Evolutionary conservation across 2,113 vertebrate genomes (phyloP).

Genomic region (Terrapene triunguis): DNA sequence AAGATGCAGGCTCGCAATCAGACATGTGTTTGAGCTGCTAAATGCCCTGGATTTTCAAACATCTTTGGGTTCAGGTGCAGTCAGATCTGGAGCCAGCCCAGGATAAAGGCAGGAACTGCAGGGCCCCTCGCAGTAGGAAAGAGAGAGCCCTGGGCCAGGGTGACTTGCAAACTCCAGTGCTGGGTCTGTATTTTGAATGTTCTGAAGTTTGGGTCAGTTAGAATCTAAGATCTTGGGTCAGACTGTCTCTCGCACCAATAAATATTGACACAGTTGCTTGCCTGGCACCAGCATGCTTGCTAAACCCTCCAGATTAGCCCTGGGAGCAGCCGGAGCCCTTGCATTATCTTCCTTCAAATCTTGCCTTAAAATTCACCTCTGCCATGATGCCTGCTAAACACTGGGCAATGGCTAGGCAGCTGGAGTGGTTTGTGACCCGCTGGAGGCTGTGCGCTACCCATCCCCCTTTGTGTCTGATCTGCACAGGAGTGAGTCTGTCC

Average conservation of each 20-base stretch:
- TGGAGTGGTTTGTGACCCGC: neutral
- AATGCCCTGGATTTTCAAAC: neutral
- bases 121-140: neutral
- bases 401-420: neutral
- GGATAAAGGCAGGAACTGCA: neutral
- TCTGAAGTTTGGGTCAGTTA: neutral
- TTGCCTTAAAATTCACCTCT: conserved; percentile 21
- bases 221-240: conserved; percentile 10
- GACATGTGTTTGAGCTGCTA: neutral
- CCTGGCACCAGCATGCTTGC: conserved; percentile 26
- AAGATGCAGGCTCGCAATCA: neutral
- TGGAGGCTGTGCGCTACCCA: neutral
- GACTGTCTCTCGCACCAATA: conserved; percentile 11
- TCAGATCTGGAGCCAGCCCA: neutral
- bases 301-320: conserved; percentile 21
- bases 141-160: neutral
- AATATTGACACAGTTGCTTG: neutral
- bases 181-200: neutral
- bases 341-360: conserved; percentile 34
- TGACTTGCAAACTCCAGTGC: neutral
- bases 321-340: neutral
- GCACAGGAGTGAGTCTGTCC: neutral
- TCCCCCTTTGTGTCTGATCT: neutral
- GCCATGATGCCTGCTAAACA: conserved; percentile 16
- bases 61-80: neutral